A percentile compares a stretch with the other conserved stretches of the same genome.
phyloP scores from a whole-genome alignment of 2,888 invertebrate species.

The Pterobdella sp. region DNA sequence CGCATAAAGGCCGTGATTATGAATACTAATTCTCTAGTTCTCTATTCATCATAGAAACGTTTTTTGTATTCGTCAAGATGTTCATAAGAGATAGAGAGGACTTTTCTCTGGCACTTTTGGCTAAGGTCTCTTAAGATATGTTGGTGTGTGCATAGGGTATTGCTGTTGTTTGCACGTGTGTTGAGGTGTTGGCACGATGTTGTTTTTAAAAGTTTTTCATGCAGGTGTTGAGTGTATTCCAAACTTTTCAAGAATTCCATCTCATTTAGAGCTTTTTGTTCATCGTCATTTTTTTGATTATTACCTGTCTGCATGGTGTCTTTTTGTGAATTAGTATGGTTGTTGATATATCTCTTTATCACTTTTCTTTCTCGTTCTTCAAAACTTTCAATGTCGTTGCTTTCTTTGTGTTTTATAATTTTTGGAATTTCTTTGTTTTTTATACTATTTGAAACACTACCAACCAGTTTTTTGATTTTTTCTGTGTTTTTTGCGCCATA shows the following conservation, averaged over 20 bases:
- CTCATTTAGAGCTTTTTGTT: not conserved
- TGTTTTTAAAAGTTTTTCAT: too few relatives aligned
- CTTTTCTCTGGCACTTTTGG: not conserved
- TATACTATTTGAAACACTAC: not conserved
- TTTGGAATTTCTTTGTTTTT: not conserved
- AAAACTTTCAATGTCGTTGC: too few relatives aligned
- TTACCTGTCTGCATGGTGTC: not conserved
- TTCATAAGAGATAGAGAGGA: not conserved
- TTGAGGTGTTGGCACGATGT: too few relatives aligned
- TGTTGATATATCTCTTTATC: too few relatives aligned
- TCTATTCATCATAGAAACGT: not conserved
- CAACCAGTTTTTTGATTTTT: not conserved
- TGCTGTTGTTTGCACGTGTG: not conserved
- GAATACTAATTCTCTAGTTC: not conserved
- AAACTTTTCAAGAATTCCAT: not conserved
- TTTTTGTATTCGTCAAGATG: not conserved
- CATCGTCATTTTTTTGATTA: not conserved
- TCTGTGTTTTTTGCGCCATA: not conserved
- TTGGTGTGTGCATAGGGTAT: not conserved
- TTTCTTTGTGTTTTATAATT: not conserved
- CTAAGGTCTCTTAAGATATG: too few relatives aligned
- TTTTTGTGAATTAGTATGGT: not conserved
- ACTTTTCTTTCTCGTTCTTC: too few relatives aligned
- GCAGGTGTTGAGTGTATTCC: not conserved
- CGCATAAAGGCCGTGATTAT: too few relatives aligned